Percentiles rank a stretch among this genome's conserved stretches.
Evolutionary conservation across 2,113 vertebrate genomes (phyloP).

Genomic region (Archocentrus centrarchus): DNA sequence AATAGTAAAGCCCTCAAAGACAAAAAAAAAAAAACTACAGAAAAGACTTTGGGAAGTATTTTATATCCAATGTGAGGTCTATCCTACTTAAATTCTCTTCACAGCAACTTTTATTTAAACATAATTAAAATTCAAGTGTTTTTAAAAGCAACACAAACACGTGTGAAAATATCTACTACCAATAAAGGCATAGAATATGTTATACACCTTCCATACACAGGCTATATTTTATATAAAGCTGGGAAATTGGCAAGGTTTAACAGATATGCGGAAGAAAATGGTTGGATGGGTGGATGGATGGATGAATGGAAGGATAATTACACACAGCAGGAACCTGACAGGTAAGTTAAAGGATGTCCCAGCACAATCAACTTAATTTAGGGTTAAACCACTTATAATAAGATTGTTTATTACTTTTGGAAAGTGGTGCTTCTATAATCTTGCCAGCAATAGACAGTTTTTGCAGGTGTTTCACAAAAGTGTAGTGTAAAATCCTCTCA

Average conservation of each 20-base stretch:
- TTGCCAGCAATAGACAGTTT: background rate
- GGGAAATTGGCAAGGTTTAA: background rate
- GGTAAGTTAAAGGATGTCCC: background rate
- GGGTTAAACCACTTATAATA: background rate
- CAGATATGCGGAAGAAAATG: background rate
- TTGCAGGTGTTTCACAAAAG: background rate
- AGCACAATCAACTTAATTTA: background rate
- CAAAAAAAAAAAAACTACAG: background rate
- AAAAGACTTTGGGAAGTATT: background rate
- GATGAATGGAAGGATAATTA: background rate
- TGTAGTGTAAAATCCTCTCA: background rate
- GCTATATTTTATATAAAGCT: background rate
- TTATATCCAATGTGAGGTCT: conserved; percentile 2
- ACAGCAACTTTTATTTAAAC: background rate
- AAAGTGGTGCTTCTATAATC: background rate
- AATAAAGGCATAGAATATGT: background rate
- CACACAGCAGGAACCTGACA: background rate
- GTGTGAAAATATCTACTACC: background rate
- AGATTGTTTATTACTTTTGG: background rate
- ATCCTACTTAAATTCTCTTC: background rate
- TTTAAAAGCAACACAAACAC: background rate
- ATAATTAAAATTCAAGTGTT: background rate
- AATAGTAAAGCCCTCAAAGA: background rate
- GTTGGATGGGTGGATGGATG: too few species aligned
- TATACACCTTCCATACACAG: background rate